These are phyloP conservation scores for Epinotia ramella DNA, from an alignment of 2,888 invertebrate species.

Conservation along the genomic window DNA sequence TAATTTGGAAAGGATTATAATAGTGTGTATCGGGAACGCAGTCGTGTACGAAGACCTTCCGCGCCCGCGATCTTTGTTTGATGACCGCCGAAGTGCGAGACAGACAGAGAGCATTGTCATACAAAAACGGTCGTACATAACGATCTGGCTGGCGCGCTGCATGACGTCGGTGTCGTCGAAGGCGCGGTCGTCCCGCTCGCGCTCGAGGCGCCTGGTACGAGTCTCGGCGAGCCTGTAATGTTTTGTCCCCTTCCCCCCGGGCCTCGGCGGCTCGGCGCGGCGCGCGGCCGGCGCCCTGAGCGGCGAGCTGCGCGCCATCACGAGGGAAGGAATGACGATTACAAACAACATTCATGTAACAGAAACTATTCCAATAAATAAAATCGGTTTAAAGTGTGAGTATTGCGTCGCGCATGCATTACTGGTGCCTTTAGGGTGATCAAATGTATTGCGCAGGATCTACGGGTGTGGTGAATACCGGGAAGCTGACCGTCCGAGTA, in stretches of 20 bases:
- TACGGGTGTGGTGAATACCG: conserved; percentile 34
- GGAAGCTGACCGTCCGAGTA: conserved; percentile 46
- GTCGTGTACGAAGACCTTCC: background rate
- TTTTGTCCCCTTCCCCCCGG: conserved; percentile 71
- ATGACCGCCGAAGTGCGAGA: conserved; percentile 64
- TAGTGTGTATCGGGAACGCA: background rate
- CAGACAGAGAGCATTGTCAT: conserved; percentile 58
- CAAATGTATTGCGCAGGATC: conserved; percentile 28
- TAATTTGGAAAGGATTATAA: background rate
- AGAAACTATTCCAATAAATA: conserved; percentile 60
- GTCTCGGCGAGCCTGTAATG: conserved; percentile 79
- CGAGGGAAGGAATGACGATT: conserved; percentile 61
- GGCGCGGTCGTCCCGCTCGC: conserved; percentile 86
- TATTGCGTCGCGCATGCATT: conserved; percentile 57
- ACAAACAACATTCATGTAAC: conserved; percentile 57
- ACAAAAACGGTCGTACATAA: conserved; percentile 87
- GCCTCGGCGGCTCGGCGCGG: conserved; percentile 59
- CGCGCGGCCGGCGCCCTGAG: conserved; percentile 63
- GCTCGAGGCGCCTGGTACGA: conserved; percentile 78
- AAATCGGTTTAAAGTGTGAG: conserved; percentile 55
- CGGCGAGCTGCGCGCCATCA: conserved; percentile 62
- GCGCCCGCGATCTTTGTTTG: conserved; percentile 63
- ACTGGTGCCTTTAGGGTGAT: conserved; percentile 50
- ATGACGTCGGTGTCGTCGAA: conserved; percentile 92
- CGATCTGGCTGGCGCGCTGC: conserved; percentile 94